Conservation (phyloP, 2,113 vertebrate genomes). For the Diadophis punctatus region DNA sequence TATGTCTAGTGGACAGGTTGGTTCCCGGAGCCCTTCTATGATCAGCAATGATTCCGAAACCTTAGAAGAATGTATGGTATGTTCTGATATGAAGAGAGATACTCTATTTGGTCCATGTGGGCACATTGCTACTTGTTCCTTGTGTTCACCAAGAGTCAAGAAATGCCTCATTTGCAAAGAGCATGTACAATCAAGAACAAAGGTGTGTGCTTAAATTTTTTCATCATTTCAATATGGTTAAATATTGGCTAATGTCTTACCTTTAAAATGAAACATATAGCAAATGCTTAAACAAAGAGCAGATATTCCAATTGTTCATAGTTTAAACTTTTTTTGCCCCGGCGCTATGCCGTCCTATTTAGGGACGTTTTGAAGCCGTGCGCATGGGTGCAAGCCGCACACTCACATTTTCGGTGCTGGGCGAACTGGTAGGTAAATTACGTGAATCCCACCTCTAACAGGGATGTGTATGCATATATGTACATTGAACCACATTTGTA, state of each 20-base stretch:
- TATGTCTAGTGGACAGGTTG: conserved; percentile 86
- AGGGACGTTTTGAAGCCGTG: too few relatives aligned
- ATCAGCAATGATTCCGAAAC: conserved; percentile 94
- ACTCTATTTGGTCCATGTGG: conserved; percentile 98
- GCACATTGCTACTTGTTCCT: conserved; percentile 96
- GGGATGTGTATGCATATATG: neutral
- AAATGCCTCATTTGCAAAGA: conserved; percentile 99
- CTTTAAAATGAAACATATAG: neutral
- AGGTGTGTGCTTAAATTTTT: conserved; percentile 72
- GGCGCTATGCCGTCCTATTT: too few relatives aligned
- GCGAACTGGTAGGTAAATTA: too few relatives aligned
- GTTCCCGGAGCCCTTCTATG: conserved; percentile 92
- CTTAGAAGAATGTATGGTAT: conserved; percentile 98
- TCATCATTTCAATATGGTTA: neutral
- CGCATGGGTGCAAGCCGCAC: too few relatives aligned
- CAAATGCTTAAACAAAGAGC: neutral
- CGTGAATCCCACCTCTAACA: neutral
- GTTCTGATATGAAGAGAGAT: conserved; percentile 97
- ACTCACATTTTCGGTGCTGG: too few relatives aligned
- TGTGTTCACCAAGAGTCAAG: conserved; percentile 98
- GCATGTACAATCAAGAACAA: conserved; percentile 97
- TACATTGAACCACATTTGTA: neutral
- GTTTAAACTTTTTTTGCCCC: neutral
- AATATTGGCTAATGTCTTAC: neutral
- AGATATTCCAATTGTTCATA: neutral